Evolutionary conservation across 2,888 invertebrate species (phyloP), one percentile per base, ranked within the genome.

Genomic region (Eulithis testata): DNA sequence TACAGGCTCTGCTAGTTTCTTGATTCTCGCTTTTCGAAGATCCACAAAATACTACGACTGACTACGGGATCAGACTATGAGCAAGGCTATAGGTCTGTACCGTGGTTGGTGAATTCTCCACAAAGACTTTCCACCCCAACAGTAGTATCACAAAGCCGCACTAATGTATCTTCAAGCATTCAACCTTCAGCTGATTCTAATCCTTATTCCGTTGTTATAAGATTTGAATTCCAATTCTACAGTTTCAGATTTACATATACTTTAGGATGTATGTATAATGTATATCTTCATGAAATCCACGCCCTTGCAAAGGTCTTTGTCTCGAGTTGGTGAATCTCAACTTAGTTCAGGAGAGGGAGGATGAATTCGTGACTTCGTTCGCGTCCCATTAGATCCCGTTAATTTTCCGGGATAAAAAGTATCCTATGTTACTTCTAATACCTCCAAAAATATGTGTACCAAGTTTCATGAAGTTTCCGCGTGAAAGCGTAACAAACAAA

Each of bases 221-320:
- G 12, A 36, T 47, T 60, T n/a, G 45, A 53, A 47, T 14, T 54
- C 6, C 3, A n/a, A 31, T 5, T 11, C 2, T n/a, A 27, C 0
- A 1, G 8, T 40, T 12, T 47, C 40, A 7, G n/a, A 40, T 43
- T 21, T 27, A 27, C 7, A 14, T 40, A 14, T 3, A 44, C 52
- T 62, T 57, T 57, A 8, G 5, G 37, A 37, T 37, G 37, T 37
- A 37, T 5, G 37, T 37, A 59, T 59, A 21, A 21, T 21, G 21
- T 21, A 21, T 21, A 21, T 21, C 21, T 21, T 21, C 21, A 63
- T 54, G 62, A 61, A 65, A 69, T 61, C 58, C 66, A 60, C 60
- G 68, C 67, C 71, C 60, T 68, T 60, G 58, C 65, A 67, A 62
- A 66, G 37, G 58, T 70, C 54, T 72, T 73, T 72, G 72, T 73